Base-by-base conservation (phyloP, 2,888 invertebrate genomes). In the Rhagophthalmus giganteus region DNA sequence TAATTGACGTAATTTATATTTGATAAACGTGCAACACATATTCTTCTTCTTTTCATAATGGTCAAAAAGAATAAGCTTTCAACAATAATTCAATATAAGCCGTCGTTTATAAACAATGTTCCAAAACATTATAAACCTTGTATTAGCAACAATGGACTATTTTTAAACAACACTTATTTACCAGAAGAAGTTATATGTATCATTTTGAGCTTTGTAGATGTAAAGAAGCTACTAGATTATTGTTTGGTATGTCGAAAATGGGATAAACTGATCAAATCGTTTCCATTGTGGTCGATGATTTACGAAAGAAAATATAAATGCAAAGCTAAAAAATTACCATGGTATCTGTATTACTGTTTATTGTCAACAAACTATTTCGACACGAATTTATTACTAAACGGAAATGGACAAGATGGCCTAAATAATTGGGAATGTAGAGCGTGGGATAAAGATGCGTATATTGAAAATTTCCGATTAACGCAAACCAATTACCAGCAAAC, bases 391-490 rank as follows among this genome's bases (percentile, higher is more conserved):
- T 25, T 78, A 27, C 72, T 66, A 48, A 78, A 78, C 65, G 67
- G 72, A 48, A 75, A 76, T 50, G 81, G 80, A 1, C 60, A 75
- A 63, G 39, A 73, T 1, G 63, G 68, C 1, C 64, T 71, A 2
- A 65, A 68, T 10, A 40, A 76, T 54, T 81, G 81, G 81, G 47
- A 39, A 0, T 54, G 58, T 9, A 32, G 6, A 14, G 32, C 27
- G 5, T 55, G 55, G 26, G 50, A 46, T 26, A 79, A 79, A 2
- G 68, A 79, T 64, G 80, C 79, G 74, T 62, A 2, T 41, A 67
- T 80, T n/a, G 81, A 81, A 66, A 58, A 67, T 54, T 72, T 74
- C 81, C 81, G 1, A 1, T 26, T 1, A 79, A 79, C 8, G 67
- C 72, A 28, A 74, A 76, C 37, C 66, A 68, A 2, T 56, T 79